Conservation (phyloP, 2,888 invertebrate species). For the Pelosia muscerda region DNA sequence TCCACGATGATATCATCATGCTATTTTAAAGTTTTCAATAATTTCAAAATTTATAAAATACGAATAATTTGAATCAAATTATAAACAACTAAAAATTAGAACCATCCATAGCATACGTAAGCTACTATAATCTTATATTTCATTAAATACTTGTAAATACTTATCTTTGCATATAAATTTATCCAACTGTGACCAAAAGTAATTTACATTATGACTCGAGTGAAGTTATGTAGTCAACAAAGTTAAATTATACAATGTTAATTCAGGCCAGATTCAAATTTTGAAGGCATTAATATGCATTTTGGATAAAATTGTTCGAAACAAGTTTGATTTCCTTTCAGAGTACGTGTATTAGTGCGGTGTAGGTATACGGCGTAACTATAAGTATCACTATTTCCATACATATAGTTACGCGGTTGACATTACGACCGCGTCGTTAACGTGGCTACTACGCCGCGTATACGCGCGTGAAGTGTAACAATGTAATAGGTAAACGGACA, state of each 20-base stretch:
- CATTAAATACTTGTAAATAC: not conserved
- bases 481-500: not conserved
- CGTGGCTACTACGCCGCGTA: not conserved
- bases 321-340: not conserved
- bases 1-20: no score
- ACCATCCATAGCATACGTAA: not conserved
- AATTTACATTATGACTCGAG: not conserved
- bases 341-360: not conserved
- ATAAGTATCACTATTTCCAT: not conserved
- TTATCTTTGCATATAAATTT: slow-evolving; percentile 4
- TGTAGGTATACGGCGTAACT: not conserved
- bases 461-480: not conserved
- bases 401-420: no score
- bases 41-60: no score
- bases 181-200: not conserved
- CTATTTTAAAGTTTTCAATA: no score
- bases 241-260: not conserved
- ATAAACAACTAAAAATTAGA: not conserved
- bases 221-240: not conserved
- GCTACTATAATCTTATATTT: not conserved
- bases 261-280: not conserved
- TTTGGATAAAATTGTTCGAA: not conserved
- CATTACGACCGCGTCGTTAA: no score
- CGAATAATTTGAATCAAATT: no score
- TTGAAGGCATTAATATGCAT: not conserved